phyloP scores from a whole-genome alignment of 2,888 invertebrate species.

The Aleiodes leptofemur region DNA sequence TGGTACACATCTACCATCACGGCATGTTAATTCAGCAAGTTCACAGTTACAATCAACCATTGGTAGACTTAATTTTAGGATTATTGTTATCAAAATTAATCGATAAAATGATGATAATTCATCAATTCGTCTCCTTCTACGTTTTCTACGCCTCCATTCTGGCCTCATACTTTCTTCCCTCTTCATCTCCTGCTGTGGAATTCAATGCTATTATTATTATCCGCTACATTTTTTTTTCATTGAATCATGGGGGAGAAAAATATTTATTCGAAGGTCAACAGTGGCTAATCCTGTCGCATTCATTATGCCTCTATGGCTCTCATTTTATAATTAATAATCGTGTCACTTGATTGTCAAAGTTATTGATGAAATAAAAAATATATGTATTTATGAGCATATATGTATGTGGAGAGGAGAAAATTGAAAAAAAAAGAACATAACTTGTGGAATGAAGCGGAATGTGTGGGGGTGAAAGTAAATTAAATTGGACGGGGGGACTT shows the following conservation, averaged over 20 bases:
- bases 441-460: conserved; percentile 1
- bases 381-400: background rate
- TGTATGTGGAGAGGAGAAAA: background rate
- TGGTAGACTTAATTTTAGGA: conserved; percentile 24
- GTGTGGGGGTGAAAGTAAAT: conserved; percentile 15
- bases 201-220: conserved; percentile 27
- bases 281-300: conserved; percentile 43
- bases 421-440: conserved; percentile 33
- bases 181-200: conserved; percentile 24
- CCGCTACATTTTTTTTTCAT: conserved; percentile 1
- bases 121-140: conserved; percentile 30
- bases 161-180: conserved; percentile 18
- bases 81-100: conserved; percentile 26
- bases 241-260: conserved; percentile 3
- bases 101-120: background rate
- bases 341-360: background rate
- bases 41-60: conserved; percentile 78
- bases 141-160: conserved; percentile 37
- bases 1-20: conserved; percentile 85
- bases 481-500: conserved; percentile 3
- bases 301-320: conserved; percentile 26
- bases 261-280: conserved; percentile 39
- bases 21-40: conserved; percentile 86
- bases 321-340: conserved; percentile 21
- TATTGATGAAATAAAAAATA: background rate